Evolutionary conservation across 2,888 invertebrate species (phyloP), one percentile per base, ranked within the genome.

Genomic region (Macroteleia sp.): DNA sequence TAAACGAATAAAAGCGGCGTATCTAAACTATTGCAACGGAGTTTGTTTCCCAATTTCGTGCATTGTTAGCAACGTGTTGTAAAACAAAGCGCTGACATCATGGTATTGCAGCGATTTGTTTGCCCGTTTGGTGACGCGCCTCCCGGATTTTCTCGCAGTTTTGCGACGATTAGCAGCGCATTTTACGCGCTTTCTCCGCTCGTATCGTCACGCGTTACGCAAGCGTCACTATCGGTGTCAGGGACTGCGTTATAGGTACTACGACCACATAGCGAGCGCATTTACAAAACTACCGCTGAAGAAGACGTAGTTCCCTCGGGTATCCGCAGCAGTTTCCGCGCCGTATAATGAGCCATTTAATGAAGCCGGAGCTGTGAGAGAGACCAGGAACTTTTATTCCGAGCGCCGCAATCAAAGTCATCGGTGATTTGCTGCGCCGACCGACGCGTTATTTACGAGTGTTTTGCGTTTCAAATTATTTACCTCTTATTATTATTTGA

Each of bases 181-280:
- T 59, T 75, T 79, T 67, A 76, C 75, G 70, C 75, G 75, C 79
- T 76, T 76, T 79, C 76, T 79, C 79, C 16, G 69, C 64, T 69
- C 64, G 54, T 73, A 77, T 77, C 77, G 52, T 77, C 70, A 34
- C 52, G 54, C 54, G 69, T 81, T 82, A 62, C 52, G 81, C 78
- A 82, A 82, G 76, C 75, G 61, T 36, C 61, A 56, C 76, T 81
- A 82, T 81, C 77, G 75, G 81, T 81, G 82, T 81, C 81, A 82
- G 78, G 81, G 82, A 78, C 77, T 73, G 57, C 56, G 34, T 48
- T 32, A 34, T n/a, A 39, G 62, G 41, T 20, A 42, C 36, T 3
- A 41, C 41, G 9, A 20, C 41, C 42, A 62, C 66, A 41, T 36
- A 67, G 64, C 62, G 50, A 76, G 44, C 62, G 71, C 67, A 48